Evolutionary conservation across 2,113 vertebrate genomes (phyloP), one percentile per base, ranked within the genome.

Genomic region (Echinops telfairi): DNA sequence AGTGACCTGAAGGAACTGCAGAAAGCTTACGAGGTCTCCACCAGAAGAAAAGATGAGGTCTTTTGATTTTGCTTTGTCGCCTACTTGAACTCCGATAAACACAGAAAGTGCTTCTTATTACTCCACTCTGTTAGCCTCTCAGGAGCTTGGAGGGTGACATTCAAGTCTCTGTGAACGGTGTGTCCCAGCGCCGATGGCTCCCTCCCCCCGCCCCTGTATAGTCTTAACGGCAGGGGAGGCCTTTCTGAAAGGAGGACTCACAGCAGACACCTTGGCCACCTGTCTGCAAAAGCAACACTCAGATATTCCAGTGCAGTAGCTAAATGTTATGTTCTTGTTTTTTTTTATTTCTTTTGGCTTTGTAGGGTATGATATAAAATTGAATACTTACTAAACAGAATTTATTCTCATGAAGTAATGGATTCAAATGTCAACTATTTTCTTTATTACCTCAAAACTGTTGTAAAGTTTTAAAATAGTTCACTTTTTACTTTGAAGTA

Each of bases 31-130:
- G 99, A 99, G 97, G 97, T 98, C 6, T 99, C 99, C 80, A 96
- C 98, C 95, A 97, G 98, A 85, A 99, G 99, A 88, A 99, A 99
- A 97, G 99, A 99, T 85, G 99, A 99, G 99, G 99, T 99, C 47
- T 53, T 47, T 53, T 53, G 95, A 93, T 94, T 53, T 81, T 88
- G 94, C 10, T 53, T 2, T 86, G 43, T 82, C 75, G 25, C 85
- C 92, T 36, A 20, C 33, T 90, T 86, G 89, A 64, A 88, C 40
- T 81, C 53, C 87, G 43, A 70, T 43, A 81, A 83, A 81, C 57
- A 64, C 9, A 78, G 14, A 83, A 27, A 75, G 23, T 15, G 66
- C 40, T 22, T 58, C 66, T 88, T 79, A 22, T 80, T 78, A 60
- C 77, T 12, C 57, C 31, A 53, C 86, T 82, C 40, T 81, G 19